Evolutionary conservation across 2,888 invertebrate genomes (phyloP).

Genomic region (Dusona sp.): DNA sequence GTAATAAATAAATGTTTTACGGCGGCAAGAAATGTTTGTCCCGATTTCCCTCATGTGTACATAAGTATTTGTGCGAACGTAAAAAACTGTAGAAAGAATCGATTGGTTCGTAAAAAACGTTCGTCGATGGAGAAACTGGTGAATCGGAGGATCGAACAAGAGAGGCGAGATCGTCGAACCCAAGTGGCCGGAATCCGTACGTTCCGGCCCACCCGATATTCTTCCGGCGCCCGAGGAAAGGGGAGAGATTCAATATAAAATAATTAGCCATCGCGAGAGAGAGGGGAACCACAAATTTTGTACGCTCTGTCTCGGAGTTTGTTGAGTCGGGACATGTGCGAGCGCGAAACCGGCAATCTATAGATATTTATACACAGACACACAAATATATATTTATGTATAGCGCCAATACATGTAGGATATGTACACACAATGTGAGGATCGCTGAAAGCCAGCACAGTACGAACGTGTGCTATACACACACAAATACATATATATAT

Average conservation of each 20-base stretch:
- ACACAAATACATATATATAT: not conserved
- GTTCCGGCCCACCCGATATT: conserved; percentile 48
- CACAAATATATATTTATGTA: not conserved
- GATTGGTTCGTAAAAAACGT: conserved; percentile 13
- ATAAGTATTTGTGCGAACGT: not conserved
- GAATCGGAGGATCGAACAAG: conserved; percentile 52
- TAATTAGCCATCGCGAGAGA: conserved; percentile 72
- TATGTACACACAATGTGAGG: not conserved
- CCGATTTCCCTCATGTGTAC: not conserved
- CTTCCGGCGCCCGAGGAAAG: conserved; percentile 54
- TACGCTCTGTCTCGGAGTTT: conserved; percentile 60
- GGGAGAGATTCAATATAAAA: conserved; percentile 73
- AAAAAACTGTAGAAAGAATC: conserved; percentile 17
- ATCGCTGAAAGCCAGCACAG: conserved; percentile 1
- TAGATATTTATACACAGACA: conserved; percentile 35
- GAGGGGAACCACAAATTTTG: conserved; percentile 72
- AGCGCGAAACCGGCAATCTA: conserved; percentile 33
- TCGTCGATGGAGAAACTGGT: not conserved
- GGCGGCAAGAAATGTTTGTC: not conserved
- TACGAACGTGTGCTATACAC: not conserved
- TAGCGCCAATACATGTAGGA: not conserved
- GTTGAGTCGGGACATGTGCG: conserved; percentile 51
- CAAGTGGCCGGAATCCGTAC: conserved; percentile 39
- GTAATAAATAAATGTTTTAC: too few relatives aligned
- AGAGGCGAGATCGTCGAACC: conserved; percentile 52